Evolutionary conservation across 2,113 vertebrate genomes (phyloP).

Genomic region (Phylloscopus trochiloides): DNA sequence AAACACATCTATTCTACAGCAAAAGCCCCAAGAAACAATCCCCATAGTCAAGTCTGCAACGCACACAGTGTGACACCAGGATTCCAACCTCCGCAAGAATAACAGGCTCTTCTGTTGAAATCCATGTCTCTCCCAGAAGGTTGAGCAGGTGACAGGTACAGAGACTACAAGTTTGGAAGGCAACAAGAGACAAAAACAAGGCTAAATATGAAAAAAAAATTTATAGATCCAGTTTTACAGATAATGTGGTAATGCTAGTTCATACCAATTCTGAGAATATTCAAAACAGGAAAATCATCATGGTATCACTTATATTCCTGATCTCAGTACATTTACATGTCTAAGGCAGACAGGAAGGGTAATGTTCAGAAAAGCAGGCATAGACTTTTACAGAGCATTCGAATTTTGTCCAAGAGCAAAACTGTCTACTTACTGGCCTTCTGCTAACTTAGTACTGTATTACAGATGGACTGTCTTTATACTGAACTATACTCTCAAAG

Average conservation of each 20-base stretch:
- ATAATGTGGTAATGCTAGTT: background rate
- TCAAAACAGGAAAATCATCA: background rate
- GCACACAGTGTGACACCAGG: background rate
- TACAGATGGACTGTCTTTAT: background rate
- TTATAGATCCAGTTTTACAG: constrained; percentile 6
- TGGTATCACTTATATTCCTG: background rate
- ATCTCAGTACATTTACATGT: background rate
- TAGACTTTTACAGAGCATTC: background rate
- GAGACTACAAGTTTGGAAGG: background rate
- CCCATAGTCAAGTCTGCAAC: background rate
- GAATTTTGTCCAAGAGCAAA: background rate
- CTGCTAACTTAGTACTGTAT: background rate
- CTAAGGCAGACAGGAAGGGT: background rate
- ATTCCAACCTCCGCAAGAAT: background rate
- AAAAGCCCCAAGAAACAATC: background rate
- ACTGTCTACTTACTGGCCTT: background rate
- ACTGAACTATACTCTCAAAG: background rate
- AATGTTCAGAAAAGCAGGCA: background rate
- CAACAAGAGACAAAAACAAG: background rate
- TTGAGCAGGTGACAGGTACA: background rate
- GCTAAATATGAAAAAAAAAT: background rate
- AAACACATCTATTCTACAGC: background rate
- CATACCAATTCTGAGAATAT: background rate
- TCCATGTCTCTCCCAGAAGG: background rate
- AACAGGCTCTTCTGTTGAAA: background rate